Percentiles rank a stretch among this genome's conserved stretches.
phyloP scores from a whole-genome alignment of 2,113 vertebrate species.

The Cyprinus carpio region DNA sequence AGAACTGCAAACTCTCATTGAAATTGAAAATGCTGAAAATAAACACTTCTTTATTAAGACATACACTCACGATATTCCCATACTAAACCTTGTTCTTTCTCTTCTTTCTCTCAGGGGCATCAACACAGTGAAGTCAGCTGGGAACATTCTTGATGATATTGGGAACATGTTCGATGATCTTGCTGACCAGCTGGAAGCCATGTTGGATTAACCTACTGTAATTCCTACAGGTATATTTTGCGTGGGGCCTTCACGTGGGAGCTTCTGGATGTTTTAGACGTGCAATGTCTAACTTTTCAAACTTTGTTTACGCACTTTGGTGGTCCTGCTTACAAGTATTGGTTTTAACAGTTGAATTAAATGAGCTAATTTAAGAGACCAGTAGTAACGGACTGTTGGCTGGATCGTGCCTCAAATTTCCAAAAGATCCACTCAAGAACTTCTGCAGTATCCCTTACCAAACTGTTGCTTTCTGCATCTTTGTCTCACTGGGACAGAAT shows the following conservation, averaged over 20 bases:
- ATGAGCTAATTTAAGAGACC: not conserved
- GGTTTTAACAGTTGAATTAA: not conserved
- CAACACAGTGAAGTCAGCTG: slow-evolving; percentile 72
- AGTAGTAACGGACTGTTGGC: not conserved
- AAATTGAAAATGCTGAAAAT: not conserved
- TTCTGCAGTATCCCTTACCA: not conserved
- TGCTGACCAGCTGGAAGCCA: slow-evolving; percentile 91
- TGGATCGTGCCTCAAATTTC: not conserved
- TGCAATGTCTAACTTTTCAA: slow-evolving; percentile 1
- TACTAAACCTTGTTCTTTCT: not conserved
- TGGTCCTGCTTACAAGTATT: not conserved
- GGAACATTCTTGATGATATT: slow-evolving; percentile 95
- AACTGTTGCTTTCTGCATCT: slow-evolving; percentile 11
- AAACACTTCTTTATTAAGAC: not conserved
- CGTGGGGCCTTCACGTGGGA: not conserved
- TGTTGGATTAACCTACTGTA: slow-evolving; percentile 81
- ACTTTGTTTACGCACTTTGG: slow-evolving; percentile 9
- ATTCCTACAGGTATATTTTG: not conserved
- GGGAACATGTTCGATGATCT: slow-evolving; percentile 96
- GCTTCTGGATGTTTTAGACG: not conserved
- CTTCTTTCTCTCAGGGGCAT: slow-evolving; percentile 57
- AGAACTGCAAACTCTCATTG: not conserved
- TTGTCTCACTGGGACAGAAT: not conserved
- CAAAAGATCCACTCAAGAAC: not conserved
- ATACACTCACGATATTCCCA: not conserved